These are phyloP conservation scores for Malurus leucopterus DNA, from an alignment of 2,797 vertebrate genomes.

Conservation along the genomic window DNA sequence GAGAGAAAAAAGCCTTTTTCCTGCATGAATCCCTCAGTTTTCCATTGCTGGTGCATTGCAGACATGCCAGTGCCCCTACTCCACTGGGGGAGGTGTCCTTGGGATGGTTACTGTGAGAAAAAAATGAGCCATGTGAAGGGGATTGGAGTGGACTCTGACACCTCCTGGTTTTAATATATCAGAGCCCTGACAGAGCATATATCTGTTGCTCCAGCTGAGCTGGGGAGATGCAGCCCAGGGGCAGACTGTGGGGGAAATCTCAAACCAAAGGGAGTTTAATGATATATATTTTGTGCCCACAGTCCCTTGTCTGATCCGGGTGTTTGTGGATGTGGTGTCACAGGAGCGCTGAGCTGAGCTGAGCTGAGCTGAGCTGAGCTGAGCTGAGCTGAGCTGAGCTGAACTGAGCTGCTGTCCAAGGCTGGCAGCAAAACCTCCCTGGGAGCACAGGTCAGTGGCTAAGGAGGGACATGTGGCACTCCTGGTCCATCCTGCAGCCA, in stretches of 20 bases:
- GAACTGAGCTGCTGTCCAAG: not conserved
- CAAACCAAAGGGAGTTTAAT: conserved; percentile 10
- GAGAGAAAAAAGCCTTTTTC: not conserved
- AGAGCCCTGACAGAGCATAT: not conserved
- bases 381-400: not conserved
- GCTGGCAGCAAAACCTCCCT: not conserved
- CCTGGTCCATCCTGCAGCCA: not conserved
- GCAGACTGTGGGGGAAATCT: not conserved
- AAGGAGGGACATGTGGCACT: not conserved
- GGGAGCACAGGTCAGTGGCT: not conserved
- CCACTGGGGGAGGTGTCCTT: conserved; percentile 15
- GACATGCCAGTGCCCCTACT: not conserved
- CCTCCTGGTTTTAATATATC: conserved; percentile 8
- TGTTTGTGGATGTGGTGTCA: not conserved
- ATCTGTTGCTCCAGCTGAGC: not conserved
- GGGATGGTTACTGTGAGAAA: not conserved
- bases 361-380: not conserved
- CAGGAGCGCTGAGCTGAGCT: not conserved
- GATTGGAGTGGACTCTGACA: not conserved
- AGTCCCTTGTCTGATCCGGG: not conserved
- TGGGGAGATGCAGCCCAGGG: not conserved
- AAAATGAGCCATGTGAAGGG: conserved; percentile 8
- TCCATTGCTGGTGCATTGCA: accelerated
- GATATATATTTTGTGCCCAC: not conserved
- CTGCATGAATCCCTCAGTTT: not conserved